Percentiles rank a stretch among this genome's conserved stretches.
phyloP scores from a whole-genome alignment of 1,140 invertebrate genomes.

The Asbolus verrucosus region DNA sequence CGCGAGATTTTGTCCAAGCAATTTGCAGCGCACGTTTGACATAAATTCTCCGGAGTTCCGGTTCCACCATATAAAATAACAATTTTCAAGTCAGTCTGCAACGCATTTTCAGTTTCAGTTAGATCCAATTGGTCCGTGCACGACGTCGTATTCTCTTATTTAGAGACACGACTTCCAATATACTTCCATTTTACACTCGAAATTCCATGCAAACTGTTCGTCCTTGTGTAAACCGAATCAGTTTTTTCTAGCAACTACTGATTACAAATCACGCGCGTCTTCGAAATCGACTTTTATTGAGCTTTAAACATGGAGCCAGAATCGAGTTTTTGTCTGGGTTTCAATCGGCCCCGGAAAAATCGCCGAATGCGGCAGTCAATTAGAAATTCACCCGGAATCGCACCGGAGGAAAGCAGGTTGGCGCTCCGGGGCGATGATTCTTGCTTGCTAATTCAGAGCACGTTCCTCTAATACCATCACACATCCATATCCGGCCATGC shows the following conservation, averaged over 20 bases:
- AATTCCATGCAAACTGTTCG: background rate
- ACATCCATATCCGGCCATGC: conserved; percentile 60
- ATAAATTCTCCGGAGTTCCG: conserved; percentile 13
- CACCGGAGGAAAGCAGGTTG: too few relatives aligned
- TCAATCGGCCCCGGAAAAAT: conserved; percentile 1
- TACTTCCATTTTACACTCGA: conserved; percentile 5
- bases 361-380: background rate
- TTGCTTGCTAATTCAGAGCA: conserved; percentile 61
- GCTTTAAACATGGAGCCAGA: too few relatives aligned
- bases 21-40: conserved; percentile 24
- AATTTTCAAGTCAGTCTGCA: conserved; percentile 30
- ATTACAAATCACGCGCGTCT: conserved; percentile 11
- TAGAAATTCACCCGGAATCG: background rate
- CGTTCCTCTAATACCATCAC: conserved; percentile 62
- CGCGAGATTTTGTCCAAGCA: too few relatives aligned
- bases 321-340: too few relatives aligned
- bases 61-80: conserved; percentile 34
- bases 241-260: background rate
- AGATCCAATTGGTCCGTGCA: conserved; percentile 10
- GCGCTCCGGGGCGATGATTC: too few relatives aligned
- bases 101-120: conserved; percentile 27
- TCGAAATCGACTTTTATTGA: too few relatives aligned
- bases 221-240: conserved; percentile 22
- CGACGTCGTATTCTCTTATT: conserved; percentile 34
- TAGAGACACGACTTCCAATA: conserved; percentile 36